phyloP scores from a whole-genome alignment of 2,797 vertebrate genomes.

The Peromyscus melanophrys region DNA sequence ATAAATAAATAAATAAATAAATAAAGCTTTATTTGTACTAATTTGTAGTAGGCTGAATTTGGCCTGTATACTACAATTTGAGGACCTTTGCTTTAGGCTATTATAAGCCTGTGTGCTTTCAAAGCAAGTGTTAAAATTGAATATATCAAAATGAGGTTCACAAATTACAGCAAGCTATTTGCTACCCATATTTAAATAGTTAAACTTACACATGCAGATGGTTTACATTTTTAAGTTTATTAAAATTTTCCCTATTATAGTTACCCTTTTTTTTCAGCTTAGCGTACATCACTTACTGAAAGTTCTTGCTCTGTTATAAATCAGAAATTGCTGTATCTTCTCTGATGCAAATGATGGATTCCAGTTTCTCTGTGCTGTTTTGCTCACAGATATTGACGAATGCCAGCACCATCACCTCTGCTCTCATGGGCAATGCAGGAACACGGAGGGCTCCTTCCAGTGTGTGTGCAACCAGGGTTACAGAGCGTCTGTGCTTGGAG shows the following conservation, averaged over 20 bases:
- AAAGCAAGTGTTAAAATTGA: background rate
- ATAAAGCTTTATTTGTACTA: conserved; percentile 19
- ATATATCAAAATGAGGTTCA: background rate
- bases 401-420: conserved; percentile 94
- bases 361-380: conserved; percentile 6
- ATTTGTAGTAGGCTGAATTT: background rate
- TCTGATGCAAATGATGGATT: background rate
- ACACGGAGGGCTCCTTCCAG: conserved; percentile 95
- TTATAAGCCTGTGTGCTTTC: background rate
- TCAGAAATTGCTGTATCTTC: background rate
- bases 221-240: conserved; percentile 18
- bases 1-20: too few relatives aligned
- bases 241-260: background rate
- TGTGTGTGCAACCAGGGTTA: conserved; percentile 95
- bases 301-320: background rate
- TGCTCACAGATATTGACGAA: conserved; percentile 94
- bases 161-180: conserved; percentile 1
- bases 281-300: background rate
- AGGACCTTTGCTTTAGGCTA: background rate
- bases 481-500: conserved; percentile 89
- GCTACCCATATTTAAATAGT: background rate
- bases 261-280: background rate
- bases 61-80: background rate
- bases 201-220: background rate
- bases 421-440: conserved; percentile 94